Conservation (phyloP, 2,888 invertebrate genomes). For the Adelphocoris suturalis region DNA sequence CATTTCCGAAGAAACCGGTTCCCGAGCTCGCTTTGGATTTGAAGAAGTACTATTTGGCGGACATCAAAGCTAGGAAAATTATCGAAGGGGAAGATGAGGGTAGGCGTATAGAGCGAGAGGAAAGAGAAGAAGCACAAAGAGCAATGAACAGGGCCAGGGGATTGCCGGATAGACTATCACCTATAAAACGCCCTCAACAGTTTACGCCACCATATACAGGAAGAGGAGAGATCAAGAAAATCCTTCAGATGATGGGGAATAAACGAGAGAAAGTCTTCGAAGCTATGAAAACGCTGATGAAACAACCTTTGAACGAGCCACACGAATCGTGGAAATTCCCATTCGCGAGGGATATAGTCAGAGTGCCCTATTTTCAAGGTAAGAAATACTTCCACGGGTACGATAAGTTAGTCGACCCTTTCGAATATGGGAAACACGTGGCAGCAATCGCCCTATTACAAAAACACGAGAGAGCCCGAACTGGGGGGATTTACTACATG, state of each 20-base stretch:
- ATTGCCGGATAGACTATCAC: background rate
- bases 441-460: conserved; percentile 50
- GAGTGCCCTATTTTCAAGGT: conserved; percentile 50
- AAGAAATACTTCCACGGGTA: conserved; percentile 61
- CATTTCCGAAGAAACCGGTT: conserved; percentile 52
- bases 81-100: conserved; percentile 51
- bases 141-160: conserved; percentile 15
- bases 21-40: conserved; percentile 50
- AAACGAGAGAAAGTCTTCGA: conserved; percentile 57
- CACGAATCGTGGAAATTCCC: conserved; percentile 66
- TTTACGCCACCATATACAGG: conserved; percentile 36
- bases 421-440: conserved; percentile 55
- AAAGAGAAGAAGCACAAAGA: background rate
- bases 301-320: conserved; percentile 52
- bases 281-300: conserved; percentile 45
- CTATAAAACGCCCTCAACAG: background rate
- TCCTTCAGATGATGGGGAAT: conserved; percentile 53
- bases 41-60: conserved; percentile 40
- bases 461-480: conserved; percentile 66
- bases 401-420: conserved; percentile 32
- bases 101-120: conserved; percentile 14
- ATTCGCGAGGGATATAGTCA: conserved; percentile 48
- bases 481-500: conserved; percentile 51
- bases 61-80: background rate
- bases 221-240: conserved; percentile 57